Base-by-base conservation (phyloP, 2,888 invertebrate genomes). In the Drosophila gaucha region DNA sequence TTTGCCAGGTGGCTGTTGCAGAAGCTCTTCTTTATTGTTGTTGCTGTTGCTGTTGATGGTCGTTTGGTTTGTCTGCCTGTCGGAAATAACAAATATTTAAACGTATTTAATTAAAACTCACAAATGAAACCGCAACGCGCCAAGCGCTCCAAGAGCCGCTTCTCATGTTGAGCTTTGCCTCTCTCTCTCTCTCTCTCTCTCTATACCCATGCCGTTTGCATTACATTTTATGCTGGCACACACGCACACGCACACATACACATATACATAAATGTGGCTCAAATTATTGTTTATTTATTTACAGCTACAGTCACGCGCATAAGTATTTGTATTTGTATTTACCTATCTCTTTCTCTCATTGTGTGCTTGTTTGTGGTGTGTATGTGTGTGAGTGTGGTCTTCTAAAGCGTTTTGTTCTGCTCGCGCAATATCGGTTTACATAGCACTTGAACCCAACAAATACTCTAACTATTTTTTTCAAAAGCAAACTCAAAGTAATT, bases 91-190 rank as follows among this genome's bases (percentile, higher is more conserved):
- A 85, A 85, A 85, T 80, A 86, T 88, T 88, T 88, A 88, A 84
- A 88, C 74, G 88, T 86, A 83, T 87, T 87, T 87, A 87, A 87
- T 87, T 89, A 87, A 86, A 87, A 80, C 83, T 76, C 86, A 80
- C 78, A 89, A 88, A 89, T 80, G 73, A 87, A 87, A 87, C 87
- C 89, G 59, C 87, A 87, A 71, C 77, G 68, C 47, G 26, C 49
- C 36, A 35, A 35, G 24, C 33, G n/a, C 56, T 26, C 55, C 51
- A 47, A 33, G n/a, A n/a, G 50, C 59, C 52, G 52, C 39, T 55
- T 9, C 46, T 8, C 43, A 44, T 33, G 24, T 8, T 43, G 18
- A 33, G 36, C 43, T 1, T 20, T 22, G 33, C 51, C 54, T 14
- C 50, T 20, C 50, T 24, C n/a, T n/a, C 54, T 14, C 50, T 20